These are phyloP conservation scores for Aldabrachelys gigantea DNA, from an alignment of 2,113 vertebrate genomes.

Conservation along the genomic window DNA sequence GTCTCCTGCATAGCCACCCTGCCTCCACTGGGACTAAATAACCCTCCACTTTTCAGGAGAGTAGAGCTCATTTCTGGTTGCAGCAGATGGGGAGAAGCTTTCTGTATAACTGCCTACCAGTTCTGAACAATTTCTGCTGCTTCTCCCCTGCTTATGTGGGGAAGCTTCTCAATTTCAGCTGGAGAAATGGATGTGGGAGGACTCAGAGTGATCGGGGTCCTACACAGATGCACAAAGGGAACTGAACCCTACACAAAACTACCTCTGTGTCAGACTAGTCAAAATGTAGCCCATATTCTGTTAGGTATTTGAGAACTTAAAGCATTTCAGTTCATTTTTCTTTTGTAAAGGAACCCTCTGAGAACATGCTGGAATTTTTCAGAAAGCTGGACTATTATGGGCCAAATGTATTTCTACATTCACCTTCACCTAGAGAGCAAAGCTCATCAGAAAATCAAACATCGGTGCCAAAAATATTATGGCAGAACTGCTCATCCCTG, in stretches of 20 bases:
- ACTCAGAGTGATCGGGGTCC: not conserved
- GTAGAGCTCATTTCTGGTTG: not conserved
- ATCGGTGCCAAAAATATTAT: not conserved
- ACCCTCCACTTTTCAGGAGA: not conserved
- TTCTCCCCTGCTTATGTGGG: not conserved
- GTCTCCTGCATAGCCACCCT: not conserved
- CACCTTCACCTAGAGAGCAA: not conserved
- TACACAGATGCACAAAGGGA: not conserved
- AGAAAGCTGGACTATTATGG: fast-evolving
- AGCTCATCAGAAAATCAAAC: not conserved
- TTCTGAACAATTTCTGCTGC: not conserved
- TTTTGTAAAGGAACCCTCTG: not conserved
- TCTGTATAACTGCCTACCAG: not conserved
- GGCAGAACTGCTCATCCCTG: slow-evolving; percentile 29
- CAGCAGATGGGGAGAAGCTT: not conserved
- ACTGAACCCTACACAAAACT: not conserved
- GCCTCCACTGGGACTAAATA: not conserved
- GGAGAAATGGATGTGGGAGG: not conserved
- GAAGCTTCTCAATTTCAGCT: not conserved
- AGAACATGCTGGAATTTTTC: not conserved
- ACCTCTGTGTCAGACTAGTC: not conserved
- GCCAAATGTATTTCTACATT: not conserved
- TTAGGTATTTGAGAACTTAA: not conserved
- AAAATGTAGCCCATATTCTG: not conserved
- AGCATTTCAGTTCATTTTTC: not conserved